These are phyloP conservation scores for Carduelis carduelis DNA, from an alignment of 2,797 vertebrate genomes.

Conservation along the genomic window DNA sequence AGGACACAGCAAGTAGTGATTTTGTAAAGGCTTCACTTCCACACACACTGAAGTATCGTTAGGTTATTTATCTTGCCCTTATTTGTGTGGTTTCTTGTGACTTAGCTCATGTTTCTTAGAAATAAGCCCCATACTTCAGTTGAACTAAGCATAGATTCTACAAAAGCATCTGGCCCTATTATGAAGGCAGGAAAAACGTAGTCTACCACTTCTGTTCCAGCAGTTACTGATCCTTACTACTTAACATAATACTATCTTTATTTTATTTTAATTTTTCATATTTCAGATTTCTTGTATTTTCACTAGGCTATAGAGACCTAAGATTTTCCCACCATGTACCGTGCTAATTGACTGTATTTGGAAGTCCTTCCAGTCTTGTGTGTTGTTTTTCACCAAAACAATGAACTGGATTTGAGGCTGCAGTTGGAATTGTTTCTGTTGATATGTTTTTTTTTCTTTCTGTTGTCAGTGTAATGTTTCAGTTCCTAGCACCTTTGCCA, in stretches of 20 bases:
- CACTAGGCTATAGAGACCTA: neutral
- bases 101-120: neutral
- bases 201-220: neutral
- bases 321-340: neutral
- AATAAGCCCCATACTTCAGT: neutral
- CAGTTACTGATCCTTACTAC: neutral
- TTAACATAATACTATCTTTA: neutral
- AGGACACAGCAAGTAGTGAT: neutral
- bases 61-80: neutral
- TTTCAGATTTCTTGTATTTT: neutral
- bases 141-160: neutral
- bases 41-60: neutral
- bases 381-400: neutral
- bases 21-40: neutral
- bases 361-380: neutral
- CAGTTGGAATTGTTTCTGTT: neutral
- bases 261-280: neutral
- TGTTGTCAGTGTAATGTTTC: neutral
- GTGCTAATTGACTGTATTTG: neutral
- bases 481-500: neutral
- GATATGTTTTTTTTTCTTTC: neutral
- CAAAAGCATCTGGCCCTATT: neutral
- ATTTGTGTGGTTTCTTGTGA: neutral
- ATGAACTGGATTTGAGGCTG: neutral
- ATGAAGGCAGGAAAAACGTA: neutral